Percentiles rank a stretch among this genome's conserved stretches.
Conservation (phyloP, 2,797 vertebrate genomes). For the Macropodus opercularis region DNA sequence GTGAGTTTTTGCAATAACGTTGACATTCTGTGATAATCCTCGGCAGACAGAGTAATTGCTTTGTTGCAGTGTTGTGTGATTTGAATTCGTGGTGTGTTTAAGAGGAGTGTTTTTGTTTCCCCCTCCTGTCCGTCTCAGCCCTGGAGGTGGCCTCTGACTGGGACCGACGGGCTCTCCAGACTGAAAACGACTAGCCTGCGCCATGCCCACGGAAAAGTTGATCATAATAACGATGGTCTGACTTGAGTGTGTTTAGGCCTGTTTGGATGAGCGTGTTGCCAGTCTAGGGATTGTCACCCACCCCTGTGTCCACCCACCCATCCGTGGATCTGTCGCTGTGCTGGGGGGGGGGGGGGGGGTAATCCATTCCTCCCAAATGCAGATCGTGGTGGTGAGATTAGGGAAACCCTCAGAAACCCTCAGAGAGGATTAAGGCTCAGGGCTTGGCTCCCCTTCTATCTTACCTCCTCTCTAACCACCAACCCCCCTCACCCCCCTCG, state of each 20-base stretch:
- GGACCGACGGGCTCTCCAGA: conserved; percentile 15
- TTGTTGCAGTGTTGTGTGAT: conserved; percentile 46
- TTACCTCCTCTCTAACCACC: conserved; percentile 53
- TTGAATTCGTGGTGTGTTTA: conserved; percentile 33
- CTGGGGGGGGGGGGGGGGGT: conserved; percentile 74
- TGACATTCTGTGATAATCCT: conserved; percentile 49
- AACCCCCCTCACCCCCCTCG: conserved; percentile 33
- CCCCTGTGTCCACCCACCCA: conserved; percentile 36
- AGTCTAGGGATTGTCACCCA: conserved; percentile 45
- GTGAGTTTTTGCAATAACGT: conserved; percentile 40
- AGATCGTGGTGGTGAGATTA: conserved; percentile 75
- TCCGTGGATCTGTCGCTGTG: too few species aligned
- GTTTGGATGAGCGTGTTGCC: conserved; percentile 14
- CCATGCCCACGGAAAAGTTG: conserved; percentile 18
- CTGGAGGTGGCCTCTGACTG: conserved; percentile 23
- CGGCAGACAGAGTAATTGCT: conserved; percentile 48
- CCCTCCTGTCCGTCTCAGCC: neutral
- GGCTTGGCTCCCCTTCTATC: conserved; percentile 56
- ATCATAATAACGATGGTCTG: too few species aligned
- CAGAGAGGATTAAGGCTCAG: conserved; percentile 74
- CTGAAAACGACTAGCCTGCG: conserved; percentile 26
- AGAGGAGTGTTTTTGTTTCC: conserved; percentile 17
- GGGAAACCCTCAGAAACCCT: conserved; percentile 71
- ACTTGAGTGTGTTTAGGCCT: conserved; percentile 19
- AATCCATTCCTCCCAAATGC: conserved; percentile 76